Percentiles rank a stretch among this genome's conserved stretches.
Evolutionary conservation across 2,888 invertebrate genomes (phyloP).

Genomic region (Quadroppia sp.): DNA sequence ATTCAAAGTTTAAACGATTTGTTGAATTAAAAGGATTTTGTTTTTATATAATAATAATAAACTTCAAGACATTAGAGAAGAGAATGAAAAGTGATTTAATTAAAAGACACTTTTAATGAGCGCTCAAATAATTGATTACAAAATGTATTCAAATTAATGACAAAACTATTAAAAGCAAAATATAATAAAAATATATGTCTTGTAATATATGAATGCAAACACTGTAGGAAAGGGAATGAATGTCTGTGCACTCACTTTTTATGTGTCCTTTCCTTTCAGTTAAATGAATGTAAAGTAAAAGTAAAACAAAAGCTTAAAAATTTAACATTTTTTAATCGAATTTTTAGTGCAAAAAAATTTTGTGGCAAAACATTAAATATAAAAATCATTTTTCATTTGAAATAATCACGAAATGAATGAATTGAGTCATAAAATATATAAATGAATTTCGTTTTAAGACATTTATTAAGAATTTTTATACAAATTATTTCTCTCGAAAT

Average conservation of each 20-base stretch:
- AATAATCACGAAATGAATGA: neutral
- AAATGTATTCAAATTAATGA: conserved; percentile 4
- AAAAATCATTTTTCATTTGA: neutral
- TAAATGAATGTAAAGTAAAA: neutral
- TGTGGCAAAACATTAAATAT: neutral
- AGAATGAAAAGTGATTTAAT: conserved; percentile 1
- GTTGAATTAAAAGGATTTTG: too few species aligned
- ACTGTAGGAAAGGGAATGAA: neutral
- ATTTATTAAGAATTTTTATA: too few species aligned
- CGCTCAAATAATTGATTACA: neutral
- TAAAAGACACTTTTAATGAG: neutral
- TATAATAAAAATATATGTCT: too few species aligned
- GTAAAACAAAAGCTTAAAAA: neutral
- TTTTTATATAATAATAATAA: too few species aligned
- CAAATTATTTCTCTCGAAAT: too few species aligned
- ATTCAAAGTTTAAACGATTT: too few species aligned
- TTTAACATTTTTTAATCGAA: too few species aligned
- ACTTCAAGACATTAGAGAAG: neutral
- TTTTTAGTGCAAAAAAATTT: neutral
- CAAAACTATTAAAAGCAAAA: neutral
- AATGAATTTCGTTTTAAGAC: too few species aligned
- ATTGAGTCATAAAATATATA: neutral
- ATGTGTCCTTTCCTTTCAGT: neutral
- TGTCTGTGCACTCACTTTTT: neutral
- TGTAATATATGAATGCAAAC: neutral